phyloP scores from a whole-genome alignment of 2,113 vertebrate species.

The Nerophis ophidion region DNA sequence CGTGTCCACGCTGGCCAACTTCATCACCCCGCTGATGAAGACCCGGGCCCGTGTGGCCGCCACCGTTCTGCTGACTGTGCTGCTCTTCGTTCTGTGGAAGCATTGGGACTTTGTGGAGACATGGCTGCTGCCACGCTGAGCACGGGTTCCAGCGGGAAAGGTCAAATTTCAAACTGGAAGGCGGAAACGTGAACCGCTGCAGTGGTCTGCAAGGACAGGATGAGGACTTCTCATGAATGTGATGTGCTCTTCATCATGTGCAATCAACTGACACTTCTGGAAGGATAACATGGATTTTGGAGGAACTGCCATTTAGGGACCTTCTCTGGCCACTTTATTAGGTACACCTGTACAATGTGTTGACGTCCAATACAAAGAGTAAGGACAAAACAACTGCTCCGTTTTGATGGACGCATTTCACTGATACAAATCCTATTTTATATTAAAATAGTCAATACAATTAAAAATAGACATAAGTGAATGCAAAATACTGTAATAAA shows the following conservation, averaged over 20 bases:
- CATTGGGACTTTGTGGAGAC: conserved; percentile 92
- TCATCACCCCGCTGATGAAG: conserved; percentile 98
- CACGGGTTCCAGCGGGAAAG: not conserved
- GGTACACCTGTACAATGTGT: not conserved
- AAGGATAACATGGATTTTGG: conserved; percentile 26
- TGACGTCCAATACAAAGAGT: too few relatives aligned
- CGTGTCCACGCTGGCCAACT: conserved; percentile 95
- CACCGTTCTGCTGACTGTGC: conserved; percentile 82
- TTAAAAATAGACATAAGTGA: too few relatives aligned
- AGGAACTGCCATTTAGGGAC: conserved; percentile 36
- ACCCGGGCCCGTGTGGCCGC: conserved; percentile 84
- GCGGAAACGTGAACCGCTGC: conserved; percentile 20
- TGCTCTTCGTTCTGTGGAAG: conserved; percentile 90
- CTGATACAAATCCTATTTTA: too few relatives aligned
- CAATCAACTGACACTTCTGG: conserved; percentile 54
- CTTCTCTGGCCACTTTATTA: not conserved
- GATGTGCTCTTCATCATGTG: conserved; percentile 37
- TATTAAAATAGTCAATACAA: too few relatives aligned
- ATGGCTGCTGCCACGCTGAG: conserved; percentile 84
- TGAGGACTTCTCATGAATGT: conserved; percentile 53
- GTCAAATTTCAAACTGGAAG: too few relatives aligned
- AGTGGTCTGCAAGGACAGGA: too few relatives aligned
- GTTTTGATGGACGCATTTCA: too few relatives aligned
- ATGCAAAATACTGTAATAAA: too few relatives aligned
- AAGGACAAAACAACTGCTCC: too few relatives aligned